phyloP scores from a whole-genome alignment of 2,888 invertebrate genomes.

The Parnassius smintheus region DNA sequence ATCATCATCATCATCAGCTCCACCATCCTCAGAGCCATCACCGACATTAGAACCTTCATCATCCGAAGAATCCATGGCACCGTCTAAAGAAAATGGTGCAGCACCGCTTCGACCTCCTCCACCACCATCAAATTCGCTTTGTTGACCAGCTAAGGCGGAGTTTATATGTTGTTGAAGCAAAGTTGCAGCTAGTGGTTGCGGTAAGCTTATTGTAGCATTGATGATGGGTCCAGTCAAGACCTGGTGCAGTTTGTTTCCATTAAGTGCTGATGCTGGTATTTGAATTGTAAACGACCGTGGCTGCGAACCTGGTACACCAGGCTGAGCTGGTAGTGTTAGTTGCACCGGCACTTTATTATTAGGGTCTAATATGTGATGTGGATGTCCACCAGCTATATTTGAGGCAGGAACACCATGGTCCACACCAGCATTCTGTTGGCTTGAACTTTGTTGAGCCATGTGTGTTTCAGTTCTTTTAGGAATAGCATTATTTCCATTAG shows the following conservation, averaged over 20 bases:
- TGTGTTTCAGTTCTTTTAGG: slow-evolving; percentile 58
- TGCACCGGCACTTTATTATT: slow-evolving; percentile 79
- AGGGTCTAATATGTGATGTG: slow-evolving; percentile 69
- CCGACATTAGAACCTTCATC: slow-evolving; percentile 85
- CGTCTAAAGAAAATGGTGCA: slow-evolving; percentile 80
- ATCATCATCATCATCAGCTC: slow-evolving; percentile 87
- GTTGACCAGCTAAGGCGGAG: slow-evolving; percentile 84
- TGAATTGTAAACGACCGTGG: slow-evolving; percentile 92
- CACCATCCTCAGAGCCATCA: slow-evolving; percentile 84
- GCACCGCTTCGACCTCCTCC: slow-evolving; percentile 71
- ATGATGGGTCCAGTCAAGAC: slow-evolving; percentile 93
- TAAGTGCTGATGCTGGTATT: slow-evolving; percentile 92
- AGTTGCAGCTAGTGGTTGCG: slow-evolving; percentile 89
- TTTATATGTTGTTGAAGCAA: slow-evolving; percentile 94
- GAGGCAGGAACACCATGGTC: slow-evolving; percentile 61
- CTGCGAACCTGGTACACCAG: slow-evolving; percentile 85
- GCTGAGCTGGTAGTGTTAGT: slow-evolving; percentile 91
- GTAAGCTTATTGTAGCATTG: slow-evolving; percentile 93
- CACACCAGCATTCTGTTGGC: slow-evolving; percentile 57
- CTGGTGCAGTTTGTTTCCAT: slow-evolving; percentile 85
- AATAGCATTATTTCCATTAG: slow-evolving; percentile 65
- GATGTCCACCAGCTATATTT: slow-evolving; percentile 59
- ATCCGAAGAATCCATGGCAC: slow-evolving; percentile 86
- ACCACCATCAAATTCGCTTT: slow-evolving; percentile 73
- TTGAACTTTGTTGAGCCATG: slow-evolving; percentile 60